phyloP scores from a whole-genome alignment of 1,140 invertebrate genomes.

The Trichogramma pretiosum region DNA sequence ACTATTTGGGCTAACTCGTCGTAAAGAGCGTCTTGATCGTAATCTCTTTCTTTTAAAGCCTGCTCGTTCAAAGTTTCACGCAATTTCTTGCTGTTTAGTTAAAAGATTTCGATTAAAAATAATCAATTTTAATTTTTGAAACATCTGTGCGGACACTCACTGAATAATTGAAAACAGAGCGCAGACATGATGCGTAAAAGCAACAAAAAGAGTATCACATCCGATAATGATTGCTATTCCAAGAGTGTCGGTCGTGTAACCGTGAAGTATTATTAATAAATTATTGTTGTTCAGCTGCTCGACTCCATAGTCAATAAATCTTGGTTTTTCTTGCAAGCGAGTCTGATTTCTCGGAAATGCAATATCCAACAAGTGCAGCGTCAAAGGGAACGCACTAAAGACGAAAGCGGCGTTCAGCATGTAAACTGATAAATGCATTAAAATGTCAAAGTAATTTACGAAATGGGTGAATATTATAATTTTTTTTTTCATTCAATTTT shows the following conservation, averaged over 20 bases:
- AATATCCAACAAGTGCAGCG: conserved; percentile 4
- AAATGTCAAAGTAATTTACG: no score
- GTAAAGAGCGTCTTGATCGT: background rate
- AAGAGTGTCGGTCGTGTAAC: background rate
- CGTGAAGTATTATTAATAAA: conserved; percentile 5
- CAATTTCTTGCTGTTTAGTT: conserved; percentile 1
- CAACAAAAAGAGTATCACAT: conserved; percentile 6
- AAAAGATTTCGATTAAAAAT: background rate
- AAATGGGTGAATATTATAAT: no score
- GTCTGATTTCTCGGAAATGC: conserved; percentile 1
- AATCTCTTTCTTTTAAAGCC: background rate
- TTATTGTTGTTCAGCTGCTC: conserved; percentile 3
- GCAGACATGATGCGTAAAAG: conserved; percentile 1
- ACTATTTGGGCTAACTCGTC: background rate
- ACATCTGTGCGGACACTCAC: no score
- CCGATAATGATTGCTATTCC: conserved; percentile 9
- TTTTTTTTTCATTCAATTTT: no score
- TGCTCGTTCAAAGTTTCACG: no score
- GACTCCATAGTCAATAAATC: background rate
- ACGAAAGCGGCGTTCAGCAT: background rate
- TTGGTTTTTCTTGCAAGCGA: background rate
- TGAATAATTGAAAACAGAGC: conserved; percentile 5
- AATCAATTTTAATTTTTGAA: no score
- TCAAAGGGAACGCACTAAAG: conserved; percentile 8
- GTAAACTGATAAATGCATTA: conserved; percentile 1